Percentiles rank a stretch among this genome's conserved stretches.
phyloP scores from a whole-genome alignment of 92 coral and sea anemone species.

The Diadumene lineata region DNA sequence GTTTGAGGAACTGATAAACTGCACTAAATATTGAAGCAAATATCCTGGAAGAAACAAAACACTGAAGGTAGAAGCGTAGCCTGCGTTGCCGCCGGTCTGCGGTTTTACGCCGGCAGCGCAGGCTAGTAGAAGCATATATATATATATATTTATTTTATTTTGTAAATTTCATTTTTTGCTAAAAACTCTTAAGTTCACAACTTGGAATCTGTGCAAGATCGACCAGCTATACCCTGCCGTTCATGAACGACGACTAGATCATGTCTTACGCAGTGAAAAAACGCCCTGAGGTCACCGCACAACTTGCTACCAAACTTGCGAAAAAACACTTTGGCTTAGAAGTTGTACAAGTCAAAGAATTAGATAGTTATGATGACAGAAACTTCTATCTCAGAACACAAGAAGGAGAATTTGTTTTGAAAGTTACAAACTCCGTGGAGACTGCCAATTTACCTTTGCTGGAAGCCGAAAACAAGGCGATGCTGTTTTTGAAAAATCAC shows the following conservation, averaged over 20 bases:
- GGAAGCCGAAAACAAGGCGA: conserved; percentile 54
- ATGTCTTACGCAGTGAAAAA: background rate
- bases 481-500: conserved; percentile 41
- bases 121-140: too few species aligned
- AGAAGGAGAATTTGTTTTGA: conserved; percentile 58
- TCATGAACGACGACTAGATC: background rate
- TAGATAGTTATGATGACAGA: conserved; percentile 74
- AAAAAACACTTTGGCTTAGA: conserved; percentile 49
- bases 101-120: too few species aligned
- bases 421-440: conserved; percentile 65
- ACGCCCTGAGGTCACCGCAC: conserved; percentile 48
- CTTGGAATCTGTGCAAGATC: too few species aligned
- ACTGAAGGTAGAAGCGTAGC: too few species aligned
- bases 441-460: conserved; percentile 34
- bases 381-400: conserved; percentile 37
- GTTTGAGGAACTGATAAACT: too few species aligned
- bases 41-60: too few species aligned
- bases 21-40: too few species aligned
- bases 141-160: too few species aligned
- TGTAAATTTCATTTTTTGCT: too few species aligned
- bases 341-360: conserved; percentile 39
- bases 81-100: too few species aligned
- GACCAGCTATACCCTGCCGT: too few species aligned
- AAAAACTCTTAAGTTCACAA: too few species aligned
- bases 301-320: conserved; percentile 56